Evolutionary conservation across 2,797 vertebrate species (phyloP).

Genomic region (Myotis myotis): DNA sequence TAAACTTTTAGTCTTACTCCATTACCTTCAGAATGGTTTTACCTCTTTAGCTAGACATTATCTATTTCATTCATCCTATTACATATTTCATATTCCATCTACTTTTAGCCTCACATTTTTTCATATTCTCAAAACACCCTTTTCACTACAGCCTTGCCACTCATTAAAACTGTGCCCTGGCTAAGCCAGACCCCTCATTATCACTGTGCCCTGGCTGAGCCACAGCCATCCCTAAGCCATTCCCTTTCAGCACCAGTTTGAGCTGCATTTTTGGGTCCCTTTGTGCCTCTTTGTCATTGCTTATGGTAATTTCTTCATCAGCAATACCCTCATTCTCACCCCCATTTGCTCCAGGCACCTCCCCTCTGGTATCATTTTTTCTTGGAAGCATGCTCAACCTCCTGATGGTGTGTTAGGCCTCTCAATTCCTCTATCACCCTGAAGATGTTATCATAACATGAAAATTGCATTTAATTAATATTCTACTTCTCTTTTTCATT

Average conservation of each 20-base stretch:
- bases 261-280: background rate
- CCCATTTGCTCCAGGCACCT: background rate
- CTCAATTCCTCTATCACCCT: background rate
- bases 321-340: fast-evolving
- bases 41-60: background rate
- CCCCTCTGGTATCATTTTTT: background rate
- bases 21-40: background rate
- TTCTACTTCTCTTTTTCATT: background rate
- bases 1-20: no score
- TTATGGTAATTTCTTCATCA: background rate
- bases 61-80: background rate
- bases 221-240: background rate
- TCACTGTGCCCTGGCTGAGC: no score
- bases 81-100: background rate
- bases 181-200: background rate
- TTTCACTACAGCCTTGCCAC: background rate
- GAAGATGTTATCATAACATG: background rate
- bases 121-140: background rate
- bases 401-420: background rate
- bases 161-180: fast-evolving
- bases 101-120: background rate
- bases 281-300: background rate
- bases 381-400: background rate
- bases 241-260: no score
- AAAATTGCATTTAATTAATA: background rate